Evolutionary conservation across 2,888 invertebrate species (phyloP).

Genomic region (Drosophila rellima): DNA sequence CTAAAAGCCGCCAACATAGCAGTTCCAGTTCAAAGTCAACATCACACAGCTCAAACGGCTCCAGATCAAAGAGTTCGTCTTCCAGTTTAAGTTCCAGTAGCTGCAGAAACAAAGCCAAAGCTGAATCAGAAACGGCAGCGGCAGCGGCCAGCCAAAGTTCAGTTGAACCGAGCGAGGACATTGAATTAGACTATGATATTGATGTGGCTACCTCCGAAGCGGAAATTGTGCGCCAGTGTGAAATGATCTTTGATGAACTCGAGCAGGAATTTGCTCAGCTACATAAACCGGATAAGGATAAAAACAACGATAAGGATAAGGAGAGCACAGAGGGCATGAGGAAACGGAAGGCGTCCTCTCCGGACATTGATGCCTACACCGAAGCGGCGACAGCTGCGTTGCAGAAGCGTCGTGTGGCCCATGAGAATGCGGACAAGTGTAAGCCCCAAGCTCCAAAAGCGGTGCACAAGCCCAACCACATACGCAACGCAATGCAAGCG

Average conservation of each 20-base stretch:
- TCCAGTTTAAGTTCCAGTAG: slow-evolving; percentile 30
- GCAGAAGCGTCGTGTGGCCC: slow-evolving; percentile 91
- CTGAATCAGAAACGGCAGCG: slow-evolving; percentile 1
- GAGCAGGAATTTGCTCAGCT: slow-evolving; percentile 84
- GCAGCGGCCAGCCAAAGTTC: neutral
- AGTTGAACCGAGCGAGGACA: slow-evolving; percentile 66
- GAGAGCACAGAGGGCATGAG: slow-evolving; percentile 29
- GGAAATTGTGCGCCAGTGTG: slow-evolving; percentile 93
- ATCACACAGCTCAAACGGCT: slow-evolving; percentile 38
- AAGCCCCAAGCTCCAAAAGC: slow-evolving; percentile 84
- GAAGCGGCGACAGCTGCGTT: slow-evolving; percentile 69
- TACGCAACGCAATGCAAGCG: slow-evolving; percentile 87
- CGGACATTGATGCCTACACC: slow-evolving; percentile 85
- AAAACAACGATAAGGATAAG: slow-evolving; percentile 56
- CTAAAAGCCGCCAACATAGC: slow-evolving; percentile 46
- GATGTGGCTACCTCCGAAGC: slow-evolving; percentile 87
- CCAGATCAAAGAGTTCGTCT: slow-evolving; percentile 52
- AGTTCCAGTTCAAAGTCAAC: slow-evolving; percentile 57
- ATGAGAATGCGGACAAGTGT: slow-evolving; percentile 87
- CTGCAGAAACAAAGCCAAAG: slow-evolving; percentile 33
- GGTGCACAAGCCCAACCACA: slow-evolving; percentile 87
- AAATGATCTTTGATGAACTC: slow-evolving; percentile 94
- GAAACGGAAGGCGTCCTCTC: slow-evolving; percentile 72
- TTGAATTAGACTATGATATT: slow-evolving; percentile 68
- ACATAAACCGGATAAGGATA: slow-evolving; percentile 77